Evolutionary conservation across 92 coral and sea anemone genomes (phyloP).

Genomic region (Zoanthus gigantus): DNA sequence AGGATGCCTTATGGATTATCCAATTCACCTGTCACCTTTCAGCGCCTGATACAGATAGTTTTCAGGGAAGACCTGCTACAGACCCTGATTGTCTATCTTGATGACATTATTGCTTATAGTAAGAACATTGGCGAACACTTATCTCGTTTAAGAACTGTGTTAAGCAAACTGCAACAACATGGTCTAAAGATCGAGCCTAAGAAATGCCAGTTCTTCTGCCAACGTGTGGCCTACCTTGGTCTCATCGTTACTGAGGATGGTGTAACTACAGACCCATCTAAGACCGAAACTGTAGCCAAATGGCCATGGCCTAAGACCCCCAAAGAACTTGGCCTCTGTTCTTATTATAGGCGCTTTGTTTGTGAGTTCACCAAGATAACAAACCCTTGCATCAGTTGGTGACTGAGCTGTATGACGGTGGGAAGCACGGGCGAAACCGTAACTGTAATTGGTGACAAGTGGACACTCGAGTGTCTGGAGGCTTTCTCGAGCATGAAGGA

Average conservation of each 20-base stretch:
- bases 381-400: background rate
- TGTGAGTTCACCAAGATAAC: background rate
- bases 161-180: slow-evolving; percentile 6
- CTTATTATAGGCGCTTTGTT: slow-evolving; percentile 30
- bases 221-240: background rate
- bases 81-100: slow-evolving; percentile 62
- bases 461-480: too few species aligned
- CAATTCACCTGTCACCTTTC: slow-evolving; percentile 51
- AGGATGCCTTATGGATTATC: slow-evolving; percentile 48
- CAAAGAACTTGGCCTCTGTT: slow-evolving; percentile 55
- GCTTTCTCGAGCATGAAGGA: too few species aligned
- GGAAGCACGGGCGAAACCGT: background rate
- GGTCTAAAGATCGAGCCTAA: background rate
- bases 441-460: too few species aligned
- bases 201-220: slow-evolving; percentile 29
- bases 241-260: background rate
- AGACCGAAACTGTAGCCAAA: slow-evolving; percentile 7
- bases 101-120: slow-evolving; percentile 45
- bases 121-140: background rate
- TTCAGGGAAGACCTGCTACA: slow-evolving; percentile 46
- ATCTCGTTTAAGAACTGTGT: background rate
- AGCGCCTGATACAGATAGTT: slow-evolving; percentile 47
- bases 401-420: background rate
- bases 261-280: background rate
- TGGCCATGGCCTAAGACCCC: slow-evolving; percentile 53